A percentile compares a stretch with the other conserved stretches of the same genome.
Evolutionary conservation across 2,113 vertebrate species (phyloP).

Genomic region (Todiramphus chloris): DNA sequence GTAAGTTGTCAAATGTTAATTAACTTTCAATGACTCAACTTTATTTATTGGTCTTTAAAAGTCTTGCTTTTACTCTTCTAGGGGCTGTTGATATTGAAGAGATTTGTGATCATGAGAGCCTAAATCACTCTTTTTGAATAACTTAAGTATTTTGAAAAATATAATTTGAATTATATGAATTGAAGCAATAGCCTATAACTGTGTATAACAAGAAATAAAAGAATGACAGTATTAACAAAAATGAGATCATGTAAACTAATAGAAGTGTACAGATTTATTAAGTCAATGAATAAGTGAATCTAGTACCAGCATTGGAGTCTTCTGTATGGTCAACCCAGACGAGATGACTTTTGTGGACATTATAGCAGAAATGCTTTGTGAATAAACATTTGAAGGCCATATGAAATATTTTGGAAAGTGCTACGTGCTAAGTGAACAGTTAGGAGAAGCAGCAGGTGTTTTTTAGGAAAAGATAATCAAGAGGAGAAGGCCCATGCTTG

Average conservation of each 20-base stretch:
- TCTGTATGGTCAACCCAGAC: background rate
- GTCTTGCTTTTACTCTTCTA: background rate
- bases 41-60: background rate
- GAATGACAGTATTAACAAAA: background rate
- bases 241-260: background rate
- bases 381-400: background rate
- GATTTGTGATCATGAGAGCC: background rate
- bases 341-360: background rate
- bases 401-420: background rate
- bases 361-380: background rate
- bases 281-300: background rate
- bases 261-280: background rate
- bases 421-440: background rate
- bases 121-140: background rate
- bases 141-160: background rate
- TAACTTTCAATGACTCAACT: background rate
- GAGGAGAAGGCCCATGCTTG: rapidly evolving
- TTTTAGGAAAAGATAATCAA: background rate
- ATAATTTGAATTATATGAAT: background rate
- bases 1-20: background rate
- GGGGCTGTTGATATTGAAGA: background rate
- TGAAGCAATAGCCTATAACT: background rate
- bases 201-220: background rate
- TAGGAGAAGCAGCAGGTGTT: background rate
- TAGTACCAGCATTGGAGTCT: background rate